Evolutionary conservation across 2,888 invertebrate species (phyloP).

Genomic region (Drosophila fungiperda): DNA sequence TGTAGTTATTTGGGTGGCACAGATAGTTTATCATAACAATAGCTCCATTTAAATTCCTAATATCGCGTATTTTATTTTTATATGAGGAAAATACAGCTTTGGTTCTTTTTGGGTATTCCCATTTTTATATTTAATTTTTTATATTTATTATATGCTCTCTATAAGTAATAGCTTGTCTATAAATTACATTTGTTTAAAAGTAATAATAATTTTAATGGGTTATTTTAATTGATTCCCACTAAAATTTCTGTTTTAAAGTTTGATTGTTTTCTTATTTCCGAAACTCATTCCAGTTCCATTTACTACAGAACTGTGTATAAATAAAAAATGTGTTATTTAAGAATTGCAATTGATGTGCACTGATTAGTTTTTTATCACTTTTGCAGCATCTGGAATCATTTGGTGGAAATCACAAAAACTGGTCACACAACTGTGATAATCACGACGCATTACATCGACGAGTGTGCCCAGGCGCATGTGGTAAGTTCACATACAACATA

Average conservation of each 20-base stretch:
- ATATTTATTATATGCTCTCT: not conserved
- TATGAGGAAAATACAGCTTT: not conserved
- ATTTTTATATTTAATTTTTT: no score
- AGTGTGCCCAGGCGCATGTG: conserved; percentile 92
- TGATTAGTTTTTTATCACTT: conserved; percentile 39
- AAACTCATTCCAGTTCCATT: not conserved
- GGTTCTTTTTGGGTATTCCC: not conserved
- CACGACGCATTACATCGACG: conserved; percentile 95
- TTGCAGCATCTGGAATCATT: conserved; percentile 92
- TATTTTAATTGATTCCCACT: not conserved
- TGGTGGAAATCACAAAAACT: conserved; percentile 91
- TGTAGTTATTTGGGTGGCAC: not conserved
- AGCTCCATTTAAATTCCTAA: not conserved
- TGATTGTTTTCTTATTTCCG: not conserved
- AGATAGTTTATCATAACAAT: not conserved
- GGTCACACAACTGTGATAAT: conserved; percentile 93
- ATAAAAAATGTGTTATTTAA: not conserved
- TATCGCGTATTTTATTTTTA: not conserved
- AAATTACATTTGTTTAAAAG: not conserved
- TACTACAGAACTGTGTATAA: no score
- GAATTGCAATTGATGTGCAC: conserved; percentile 15
- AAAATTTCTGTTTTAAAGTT: not conserved
- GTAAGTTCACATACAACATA: conserved; percentile 86
- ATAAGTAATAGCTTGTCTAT: not conserved
- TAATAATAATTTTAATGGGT: not conserved